Base-by-base conservation (phyloP, 2,797 vertebrate genomes). In the Coluber constrictor region DNA sequence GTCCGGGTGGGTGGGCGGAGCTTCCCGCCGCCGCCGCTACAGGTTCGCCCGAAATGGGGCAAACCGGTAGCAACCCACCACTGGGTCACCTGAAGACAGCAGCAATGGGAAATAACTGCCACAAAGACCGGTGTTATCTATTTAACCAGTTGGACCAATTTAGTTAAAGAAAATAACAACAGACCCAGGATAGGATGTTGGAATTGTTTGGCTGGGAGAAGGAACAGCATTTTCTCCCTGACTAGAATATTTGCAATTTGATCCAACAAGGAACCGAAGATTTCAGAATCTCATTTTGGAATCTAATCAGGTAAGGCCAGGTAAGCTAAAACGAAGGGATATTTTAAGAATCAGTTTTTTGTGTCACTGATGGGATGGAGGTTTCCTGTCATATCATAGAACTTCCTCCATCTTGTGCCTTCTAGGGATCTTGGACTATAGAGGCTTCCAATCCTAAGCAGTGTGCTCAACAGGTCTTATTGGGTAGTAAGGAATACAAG, bases 301-400 rank as follows among this genome's bases (percentile, higher is more conserved):
- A 55, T 12, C 6, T 57, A 43, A 56, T 60, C 43, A 79, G 20
- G n/a, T n/a, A n/a, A n/a, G 12, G 29, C 43, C 59, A 12, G 27
- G 27, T 87, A 55, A 61, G 7, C 16, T 51, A 23, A 37, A 91
- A 92, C 23, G 47, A 87, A 90, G 60, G 9, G n/a, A 74, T 59
- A 59, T 79, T 32, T 37, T 74, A 0, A 1, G 94, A 92, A 92
- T 89, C 93, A 92, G 93, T 87, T 94, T 94, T 66, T 94, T 92
- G 93, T 95, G 93, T 56, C 43, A 47, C 10, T 83, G 20, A 55
- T 54, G 10, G 20, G 57, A 94, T 32, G 5, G 93, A 10, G 32
- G 37, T 79, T 79, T 9, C 51, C 51, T 54, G 51, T 54, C 10
- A 54, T 54, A 54, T 54, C 51, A 54, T 54, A 54, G 51, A 54